Evolutionary conservation across 2,797 vertebrate species (phyloP), one percentile per base, ranked within the genome.

Genomic region (Centropyge bicolor): DNA sequence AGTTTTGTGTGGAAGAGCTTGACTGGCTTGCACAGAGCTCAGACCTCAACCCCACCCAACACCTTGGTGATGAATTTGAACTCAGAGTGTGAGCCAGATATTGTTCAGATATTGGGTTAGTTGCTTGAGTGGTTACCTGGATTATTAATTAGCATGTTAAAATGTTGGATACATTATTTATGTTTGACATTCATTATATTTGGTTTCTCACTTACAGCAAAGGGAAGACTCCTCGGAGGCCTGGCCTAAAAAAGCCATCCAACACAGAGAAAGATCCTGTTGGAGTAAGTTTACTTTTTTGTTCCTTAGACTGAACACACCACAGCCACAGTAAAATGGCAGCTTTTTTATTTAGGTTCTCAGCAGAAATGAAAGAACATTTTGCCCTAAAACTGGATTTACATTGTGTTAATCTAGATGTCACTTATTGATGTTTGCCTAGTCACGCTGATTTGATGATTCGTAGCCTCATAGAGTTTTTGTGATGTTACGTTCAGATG

Each of bases 221-320:
- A 89, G 88, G 88, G 62, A 97, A 92, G 91, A 96, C 96, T n/a
- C 97, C 97, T 56, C 94, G 97, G 78, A 94, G 96, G 86, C 95
- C 89, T 20, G 83, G 84, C 27, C 87, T 71, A 7, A 99, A 95
- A 89, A 99, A 98, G 76, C 83, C 94, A 14, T 89, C 93, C 27
- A 96, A 95, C 88, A 92, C 73, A 49, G 96, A 96, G 56, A 99
- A 96, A 91, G 97, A 99, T 77, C 98, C 98, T 0, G 98, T 99
- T 70, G 98, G 97, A 78, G 98, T 99, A 93, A 96, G 46, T n/a
- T 72, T 38, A 60, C 17, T 48, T 40, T 27, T 3, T 66, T 35
- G n/a, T 12, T 22, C 20, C 17, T 65, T 8, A 72, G 48, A 56
- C 5, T 35, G 8, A 27, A 66, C 3, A 35, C 2, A n/a, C 10